These are phyloP conservation scores for Caenorhabditis inopinata DNA, from an alignment of 1,140 invertebrate species.

Conservation along the genomic window DNA sequence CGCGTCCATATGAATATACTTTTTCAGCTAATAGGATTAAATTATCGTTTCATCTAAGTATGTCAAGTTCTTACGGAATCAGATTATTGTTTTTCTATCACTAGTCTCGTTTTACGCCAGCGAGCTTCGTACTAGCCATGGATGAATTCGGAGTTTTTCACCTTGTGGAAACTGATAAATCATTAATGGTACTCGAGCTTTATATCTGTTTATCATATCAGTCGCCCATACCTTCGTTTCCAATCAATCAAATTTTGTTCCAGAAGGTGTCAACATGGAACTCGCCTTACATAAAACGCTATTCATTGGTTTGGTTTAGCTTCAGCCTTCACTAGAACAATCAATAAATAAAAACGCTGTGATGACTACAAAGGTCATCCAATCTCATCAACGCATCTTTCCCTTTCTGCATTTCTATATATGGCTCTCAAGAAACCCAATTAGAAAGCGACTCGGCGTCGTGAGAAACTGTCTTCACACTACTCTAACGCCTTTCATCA, in stretches of 20 bases:
- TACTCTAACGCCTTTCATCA: not conserved
- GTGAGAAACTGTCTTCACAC: slow-evolving; percentile 18
- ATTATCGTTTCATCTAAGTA: too few relatives aligned
- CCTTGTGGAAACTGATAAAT: not conserved
- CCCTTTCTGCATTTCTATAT: not conserved
- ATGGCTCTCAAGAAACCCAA: slow-evolving; percentile 23
- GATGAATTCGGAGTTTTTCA: too few relatives aligned
- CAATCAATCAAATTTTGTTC: not conserved
- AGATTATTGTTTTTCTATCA: too few relatives aligned
- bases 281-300: too few relatives aligned
- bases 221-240: not conserved
- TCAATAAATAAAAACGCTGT: not conserved
- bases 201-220: slow-evolving; percentile 10
- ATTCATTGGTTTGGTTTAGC: too few relatives aligned
- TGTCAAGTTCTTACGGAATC: too few relatives aligned
- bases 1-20: too few relatives aligned
- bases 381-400: slow-evolving; percentile 29
- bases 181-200: not conserved
- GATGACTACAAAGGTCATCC: slow-evolving; percentile 11
- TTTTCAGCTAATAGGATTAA: too few relatives aligned
- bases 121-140: too few relatives aligned
- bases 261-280: too few relatives aligned
- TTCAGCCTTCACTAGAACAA: not conserved
- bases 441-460: slow-evolving; percentile 15
- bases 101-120: too few relatives aligned